Conservation (phyloP, 2,113 vertebrate species). For the Papio anubis region DNA sequence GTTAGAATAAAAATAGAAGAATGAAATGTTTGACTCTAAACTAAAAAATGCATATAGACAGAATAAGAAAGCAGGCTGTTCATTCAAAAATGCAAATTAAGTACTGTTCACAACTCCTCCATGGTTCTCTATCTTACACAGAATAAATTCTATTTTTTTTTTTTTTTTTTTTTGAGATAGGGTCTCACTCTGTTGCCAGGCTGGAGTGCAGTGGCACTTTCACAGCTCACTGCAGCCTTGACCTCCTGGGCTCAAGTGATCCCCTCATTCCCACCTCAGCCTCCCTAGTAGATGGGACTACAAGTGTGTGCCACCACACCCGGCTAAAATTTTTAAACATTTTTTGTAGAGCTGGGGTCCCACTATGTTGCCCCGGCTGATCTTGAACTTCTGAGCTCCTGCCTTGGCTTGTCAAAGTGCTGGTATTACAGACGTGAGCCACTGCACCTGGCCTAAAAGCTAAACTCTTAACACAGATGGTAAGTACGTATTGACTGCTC, state of each 20-base stretch:
- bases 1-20: not conserved
- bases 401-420: not conserved
- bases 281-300: not conserved
- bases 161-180: not conserved
- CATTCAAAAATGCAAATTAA: not conserved
- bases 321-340: not conserved
- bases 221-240: not conserved
- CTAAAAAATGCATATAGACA: not conserved
- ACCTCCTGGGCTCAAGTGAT: not conserved
- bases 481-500: not conserved
- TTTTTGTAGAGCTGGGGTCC: not conserved
- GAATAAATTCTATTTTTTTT: not conserved
- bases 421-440: not conserved
- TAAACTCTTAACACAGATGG: not conserved
- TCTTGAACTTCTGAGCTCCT: not conserved
- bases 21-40: not conserved
- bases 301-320: not conserved
- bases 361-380: not conserved
- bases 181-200: not conserved
- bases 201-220: not conserved
- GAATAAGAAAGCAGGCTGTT: not conserved
- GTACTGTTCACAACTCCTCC: not conserved
- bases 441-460: not conserved
- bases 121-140: not conserved
- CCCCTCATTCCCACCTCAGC: too few relatives aligned